Base-by-base conservation (phyloP, 2,888 invertebrate genomes). In the Coremacera marginata region DNA sequence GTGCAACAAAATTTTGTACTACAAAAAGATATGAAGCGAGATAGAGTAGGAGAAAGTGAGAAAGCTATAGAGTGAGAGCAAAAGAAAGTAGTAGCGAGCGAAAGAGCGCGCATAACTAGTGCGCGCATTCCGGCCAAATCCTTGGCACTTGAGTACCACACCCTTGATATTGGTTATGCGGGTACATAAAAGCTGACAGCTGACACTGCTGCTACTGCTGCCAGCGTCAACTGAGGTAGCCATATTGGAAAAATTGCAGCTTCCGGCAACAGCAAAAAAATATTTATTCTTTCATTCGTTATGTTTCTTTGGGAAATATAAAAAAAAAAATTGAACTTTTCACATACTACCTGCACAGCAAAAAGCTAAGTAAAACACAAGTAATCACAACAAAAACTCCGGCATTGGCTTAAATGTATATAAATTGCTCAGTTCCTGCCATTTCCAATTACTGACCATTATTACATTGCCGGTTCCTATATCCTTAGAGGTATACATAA, bases 401-500 rank as follows among this genome's bases (percentile, higher is more conserved):
- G 25, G 14, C 5, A 37, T 9, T 9, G 7, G 22, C 19, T 37
- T 9, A 9, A 4, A 14, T 37, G 1, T 34, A 49, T 19, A 49
- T 27, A 9, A 70, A 22, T 37, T 57, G 51, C 16, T 70, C 67
- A 49, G 55, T 34, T 51, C 34, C 67, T 70, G 72, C 52, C 19
- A 57, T 77, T 62, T 70, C 70, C 70, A 63, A 63, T 70, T 70
- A 70, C 74, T 75, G 62, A 55, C 63, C 70, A 65, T 77, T 75
- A 77, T 77, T 77, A 49, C 77, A 75, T 77, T 77, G 60, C 70
- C 75, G 74, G 49, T 67, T 44, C 34, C 70, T 70, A 34, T 70
- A 70, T 70, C 51, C 70, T 51, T 25, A 44, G 14, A 44, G 11
- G 44, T 14, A 44, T 44, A 44, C 44, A 44, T 60, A 16, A 9